phyloP scores from a whole-genome alignment of 2,797 vertebrate species.

The Enteromius trimaculatus region DNA sequence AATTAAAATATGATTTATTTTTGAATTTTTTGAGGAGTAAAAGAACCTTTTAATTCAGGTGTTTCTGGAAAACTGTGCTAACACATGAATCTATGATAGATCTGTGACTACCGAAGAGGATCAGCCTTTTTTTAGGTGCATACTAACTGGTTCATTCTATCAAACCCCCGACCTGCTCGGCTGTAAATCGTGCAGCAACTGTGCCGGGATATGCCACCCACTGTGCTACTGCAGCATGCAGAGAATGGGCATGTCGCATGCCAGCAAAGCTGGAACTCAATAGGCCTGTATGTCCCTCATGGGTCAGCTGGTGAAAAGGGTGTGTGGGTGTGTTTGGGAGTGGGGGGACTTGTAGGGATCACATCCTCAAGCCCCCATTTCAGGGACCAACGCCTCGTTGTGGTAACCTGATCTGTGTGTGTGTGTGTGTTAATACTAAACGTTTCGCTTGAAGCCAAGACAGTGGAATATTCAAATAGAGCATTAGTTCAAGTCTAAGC shows the following conservation, averaged over 20 bases:
- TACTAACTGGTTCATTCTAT: conserved; percentile 76
- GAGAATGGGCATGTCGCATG: conserved; percentile 75
- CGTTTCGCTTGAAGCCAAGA: conserved; percentile 23
- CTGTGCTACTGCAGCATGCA: conserved; percentile 72
- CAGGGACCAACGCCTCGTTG: conserved; percentile 38
- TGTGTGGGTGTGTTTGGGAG: conserved; percentile 27
- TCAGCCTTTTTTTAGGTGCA: conserved; percentile 42
- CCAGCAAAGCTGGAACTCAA: conserved; percentile 76
- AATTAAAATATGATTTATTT: not conserved
- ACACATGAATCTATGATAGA: conserved; percentile 1
- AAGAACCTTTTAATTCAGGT: not conserved
- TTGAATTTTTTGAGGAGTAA: not conserved
- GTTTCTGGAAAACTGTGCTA: not conserved
- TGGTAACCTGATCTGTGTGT: conserved; percentile 42
- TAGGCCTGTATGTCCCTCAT: conserved; percentile 62
- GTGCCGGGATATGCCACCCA: conserved; percentile 78
- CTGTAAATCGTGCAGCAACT: conserved; percentile 80
- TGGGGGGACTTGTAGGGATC: conserved; percentile 39
- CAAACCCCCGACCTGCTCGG: conserved; percentile 75
- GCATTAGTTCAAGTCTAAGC: conserved; percentile 4
- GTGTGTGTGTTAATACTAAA: conserved; percentile 7
- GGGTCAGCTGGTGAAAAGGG: conserved; percentile 55
- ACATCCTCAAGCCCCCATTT: conserved; percentile 41
- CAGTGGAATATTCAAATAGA: not conserved
- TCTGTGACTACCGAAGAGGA: conserved; percentile 1